Conservation (phyloP, 2,113 vertebrate genomes). For the Columbina picui region DNA sequence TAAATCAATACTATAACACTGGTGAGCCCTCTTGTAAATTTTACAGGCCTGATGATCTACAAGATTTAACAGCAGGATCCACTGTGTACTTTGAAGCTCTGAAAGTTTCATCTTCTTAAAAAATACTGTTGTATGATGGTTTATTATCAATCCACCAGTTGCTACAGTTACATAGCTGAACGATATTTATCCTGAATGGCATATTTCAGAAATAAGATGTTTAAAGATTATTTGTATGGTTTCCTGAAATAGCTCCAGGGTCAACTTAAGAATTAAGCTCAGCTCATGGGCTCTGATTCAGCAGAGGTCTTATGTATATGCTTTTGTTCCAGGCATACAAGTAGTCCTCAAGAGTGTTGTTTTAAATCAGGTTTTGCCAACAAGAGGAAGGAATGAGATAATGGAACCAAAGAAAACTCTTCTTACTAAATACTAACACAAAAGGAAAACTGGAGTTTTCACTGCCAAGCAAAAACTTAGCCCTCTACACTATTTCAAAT, state of each 20-base stretch:
- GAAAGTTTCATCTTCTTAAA: not conserved
- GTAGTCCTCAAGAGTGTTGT: not conserved
- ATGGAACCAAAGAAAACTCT: not conserved
- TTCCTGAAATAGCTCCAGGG: not conserved
- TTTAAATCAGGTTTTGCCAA: conserved; percentile 40
- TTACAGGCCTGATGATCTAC: not conserved
- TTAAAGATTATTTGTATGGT: not conserved
- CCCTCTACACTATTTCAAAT: not conserved
- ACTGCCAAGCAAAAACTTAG: not conserved
- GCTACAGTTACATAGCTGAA: not conserved
- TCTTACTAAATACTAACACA: not conserved
- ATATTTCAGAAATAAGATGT: conserved; percentile 13
- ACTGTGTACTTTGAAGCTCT: not conserved
- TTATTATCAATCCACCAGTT: not conserved
- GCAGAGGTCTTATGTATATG: not conserved
- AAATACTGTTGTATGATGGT: not conserved
- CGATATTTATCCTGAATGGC: not conserved
- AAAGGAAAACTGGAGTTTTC: not conserved
- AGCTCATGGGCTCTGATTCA: not conserved
- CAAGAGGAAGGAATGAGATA: conserved; percentile 23
- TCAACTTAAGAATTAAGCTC: conserved; percentile 31
- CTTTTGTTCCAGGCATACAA: not conserved
- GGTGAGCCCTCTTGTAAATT: not conserved
- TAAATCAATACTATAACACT: not conserved
- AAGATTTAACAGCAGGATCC: not conserved